These are phyloP conservation scores for Antechinus flavipes DNA, from an alignment of 2,113 vertebrate species.

Conservation along the genomic window DNA sequence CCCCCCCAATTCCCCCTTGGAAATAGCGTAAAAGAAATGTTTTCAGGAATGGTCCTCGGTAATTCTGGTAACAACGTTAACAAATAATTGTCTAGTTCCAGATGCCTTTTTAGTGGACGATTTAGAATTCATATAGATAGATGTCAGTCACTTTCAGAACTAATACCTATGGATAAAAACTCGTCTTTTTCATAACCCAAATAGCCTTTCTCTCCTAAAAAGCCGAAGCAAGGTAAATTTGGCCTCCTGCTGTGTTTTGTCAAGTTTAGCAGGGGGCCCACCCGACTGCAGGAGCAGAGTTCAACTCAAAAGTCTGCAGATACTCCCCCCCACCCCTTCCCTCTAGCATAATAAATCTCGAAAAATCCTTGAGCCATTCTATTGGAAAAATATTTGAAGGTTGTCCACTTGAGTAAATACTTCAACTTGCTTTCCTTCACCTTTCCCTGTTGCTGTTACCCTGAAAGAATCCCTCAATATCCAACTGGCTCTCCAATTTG, in stretches of 20 bases:
- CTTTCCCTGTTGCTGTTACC: slow-evolving; percentile 69
- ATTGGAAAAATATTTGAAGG: slow-evolving; percentile 74
- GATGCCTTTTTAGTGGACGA: neutral
- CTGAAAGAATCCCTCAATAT: slow-evolving; percentile 80
- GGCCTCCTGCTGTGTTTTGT: slow-evolving; percentile 28
- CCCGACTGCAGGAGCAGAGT: slow-evolving; percentile 58
- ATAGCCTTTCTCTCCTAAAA: neutral
- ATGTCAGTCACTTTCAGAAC: neutral
- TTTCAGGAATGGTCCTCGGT: slow-evolving; percentile 26
- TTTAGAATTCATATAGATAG: slow-evolving; percentile 11
- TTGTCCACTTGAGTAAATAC: slow-evolving; percentile 76
- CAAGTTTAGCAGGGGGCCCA: slow-evolving; percentile 49
- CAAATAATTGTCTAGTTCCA: neutral
- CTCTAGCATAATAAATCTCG: neutral
- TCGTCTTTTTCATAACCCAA: neutral
- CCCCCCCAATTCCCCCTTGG: slow-evolving; percentile 20
- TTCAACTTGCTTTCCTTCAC: slow-evolving; percentile 65
- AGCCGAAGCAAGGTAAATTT: neutral
- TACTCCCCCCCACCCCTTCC: neutral
- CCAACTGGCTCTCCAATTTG: slow-evolving; percentile 75
- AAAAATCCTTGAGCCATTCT: slow-evolving; percentile 66
- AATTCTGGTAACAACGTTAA: neutral
- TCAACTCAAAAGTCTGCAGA: slow-evolving; percentile 51
- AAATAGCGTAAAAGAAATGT: slow-evolving; percentile 50
- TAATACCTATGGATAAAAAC: neutral